Conservation (phyloP, 2,113 vertebrate species). For the Rhea pennata region DNA sequence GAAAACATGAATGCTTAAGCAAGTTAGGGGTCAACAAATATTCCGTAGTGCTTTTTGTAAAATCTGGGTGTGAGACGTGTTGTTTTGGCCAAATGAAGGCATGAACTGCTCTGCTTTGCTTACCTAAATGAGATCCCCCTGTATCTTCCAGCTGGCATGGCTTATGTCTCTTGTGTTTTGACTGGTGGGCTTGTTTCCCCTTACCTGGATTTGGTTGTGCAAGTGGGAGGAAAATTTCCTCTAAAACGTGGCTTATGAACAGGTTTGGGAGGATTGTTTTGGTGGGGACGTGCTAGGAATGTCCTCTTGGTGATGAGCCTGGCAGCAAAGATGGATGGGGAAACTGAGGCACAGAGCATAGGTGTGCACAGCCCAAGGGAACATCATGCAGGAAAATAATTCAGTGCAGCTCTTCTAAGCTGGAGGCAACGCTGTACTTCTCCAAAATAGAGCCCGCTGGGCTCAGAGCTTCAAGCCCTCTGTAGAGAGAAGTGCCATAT, state of each 20-base stretch:
- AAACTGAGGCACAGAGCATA: background rate
- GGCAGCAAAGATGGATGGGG: background rate
- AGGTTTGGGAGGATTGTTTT: slow-evolving; percentile 6
- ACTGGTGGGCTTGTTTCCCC: slow-evolving; percentile 4
- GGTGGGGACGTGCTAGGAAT: background rate
- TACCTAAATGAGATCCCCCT: background rate
- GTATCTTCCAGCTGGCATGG: background rate
- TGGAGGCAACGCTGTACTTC: background rate
- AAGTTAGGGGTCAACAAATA: slow-evolving; percentile 2
- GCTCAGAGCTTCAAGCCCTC: slow-evolving; percentile 77
- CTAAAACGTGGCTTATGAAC: background rate
- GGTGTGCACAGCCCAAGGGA: background rate
- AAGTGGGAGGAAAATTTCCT: slow-evolving; percentile 48
- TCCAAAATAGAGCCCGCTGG: slow-evolving; percentile 1
- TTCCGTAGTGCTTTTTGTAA: background rate
- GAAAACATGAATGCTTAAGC: slow-evolving; percentile 25
- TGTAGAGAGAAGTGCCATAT: slow-evolving; percentile 80
- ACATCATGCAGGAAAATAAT: background rate
- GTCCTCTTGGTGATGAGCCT: background rate
- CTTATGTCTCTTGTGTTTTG: background rate
- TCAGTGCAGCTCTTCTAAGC: background rate
- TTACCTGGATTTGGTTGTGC: slow-evolving; percentile 14
- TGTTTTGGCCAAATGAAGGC: slow-evolving; percentile 38
- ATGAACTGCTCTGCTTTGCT: background rate
- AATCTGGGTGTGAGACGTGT: background rate